phyloP scores from a whole-genome alignment of 2,888 invertebrate species.

The Trichopoda pennipes region DNA sequence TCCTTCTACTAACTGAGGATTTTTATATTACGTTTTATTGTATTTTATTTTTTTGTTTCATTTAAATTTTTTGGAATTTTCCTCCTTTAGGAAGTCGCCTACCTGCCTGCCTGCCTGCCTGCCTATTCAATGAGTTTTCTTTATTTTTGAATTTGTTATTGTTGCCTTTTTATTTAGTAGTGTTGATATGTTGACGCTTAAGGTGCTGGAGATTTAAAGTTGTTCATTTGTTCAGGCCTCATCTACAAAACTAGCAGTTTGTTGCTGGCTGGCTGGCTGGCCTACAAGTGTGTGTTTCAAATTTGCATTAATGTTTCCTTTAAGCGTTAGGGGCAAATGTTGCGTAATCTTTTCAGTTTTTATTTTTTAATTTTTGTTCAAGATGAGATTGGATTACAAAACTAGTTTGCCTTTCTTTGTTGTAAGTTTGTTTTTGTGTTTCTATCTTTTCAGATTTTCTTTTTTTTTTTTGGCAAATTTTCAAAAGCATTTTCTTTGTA shows the following conservation, averaged over 20 bases:
- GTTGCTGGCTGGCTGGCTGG: no score
- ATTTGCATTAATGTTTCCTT: conserved; percentile 53
- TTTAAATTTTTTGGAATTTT: conserved; percentile 28
- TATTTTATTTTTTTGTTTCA: neutral
- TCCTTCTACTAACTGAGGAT: conserved; percentile 12
- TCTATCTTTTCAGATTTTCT: conserved; percentile 3
- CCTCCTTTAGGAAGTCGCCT: conserved; percentile 55
- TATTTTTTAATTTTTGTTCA: neutral
- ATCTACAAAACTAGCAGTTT: no score
- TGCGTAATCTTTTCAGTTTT: conserved; percentile 55
- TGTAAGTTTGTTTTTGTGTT: neutral
- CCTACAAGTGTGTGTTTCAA: conserved; percentile 36
- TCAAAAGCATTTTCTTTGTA: conserved; percentile 16
- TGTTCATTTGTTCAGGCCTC: conserved; percentile 54
- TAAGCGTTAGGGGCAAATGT: conserved; percentile 47
- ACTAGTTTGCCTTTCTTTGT: conserved; percentile 39
- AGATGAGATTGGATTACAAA: conserved; percentile 54
- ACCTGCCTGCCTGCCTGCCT: no score
- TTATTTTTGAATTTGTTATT: conserved; percentile 1
- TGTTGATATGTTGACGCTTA: conserved; percentile 68
- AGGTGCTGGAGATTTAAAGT: conserved; percentile 66
- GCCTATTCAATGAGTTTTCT: conserved; percentile 34
- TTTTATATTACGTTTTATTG: conserved; percentile 5
- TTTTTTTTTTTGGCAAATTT: conserved; percentile 51
- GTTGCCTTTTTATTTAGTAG: conserved; percentile 40